Conservation (phyloP, 2,797 vertebrate species). For the Sylvia borin region DNA sequence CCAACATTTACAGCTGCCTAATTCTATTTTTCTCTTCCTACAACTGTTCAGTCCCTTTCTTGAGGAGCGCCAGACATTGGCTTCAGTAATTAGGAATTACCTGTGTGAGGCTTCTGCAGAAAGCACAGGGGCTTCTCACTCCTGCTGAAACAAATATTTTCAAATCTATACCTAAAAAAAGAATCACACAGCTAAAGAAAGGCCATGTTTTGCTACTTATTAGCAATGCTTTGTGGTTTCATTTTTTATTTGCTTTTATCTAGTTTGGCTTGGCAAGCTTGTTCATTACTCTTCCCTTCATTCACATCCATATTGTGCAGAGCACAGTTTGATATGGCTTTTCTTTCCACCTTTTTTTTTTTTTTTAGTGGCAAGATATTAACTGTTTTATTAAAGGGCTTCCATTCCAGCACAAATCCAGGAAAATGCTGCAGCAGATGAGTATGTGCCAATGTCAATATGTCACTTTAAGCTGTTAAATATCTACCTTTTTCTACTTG, state of each 20-base stretch:
- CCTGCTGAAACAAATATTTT: background rate
- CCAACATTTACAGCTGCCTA: background rate
- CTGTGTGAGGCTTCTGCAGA: background rate
- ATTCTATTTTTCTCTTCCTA: background rate
- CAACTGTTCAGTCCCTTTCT: background rate
- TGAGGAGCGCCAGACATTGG: background rate
- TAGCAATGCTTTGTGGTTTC: background rate
- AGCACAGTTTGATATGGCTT: background rate
- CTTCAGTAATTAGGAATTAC: background rate
- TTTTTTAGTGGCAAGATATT: background rate
- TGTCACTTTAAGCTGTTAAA: background rate
- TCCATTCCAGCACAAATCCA: background rate
- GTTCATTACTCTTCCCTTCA: background rate
- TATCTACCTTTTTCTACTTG: background rate
- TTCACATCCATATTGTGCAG: background rate
- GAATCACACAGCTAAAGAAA: background rate
- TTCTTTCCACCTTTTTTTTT: background rate
- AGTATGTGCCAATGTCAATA: background rate
- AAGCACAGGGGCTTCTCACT: background rate
- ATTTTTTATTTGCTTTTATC: background rate
- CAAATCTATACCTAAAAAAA: background rate
- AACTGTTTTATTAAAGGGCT: background rate
- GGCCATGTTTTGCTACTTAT: background rate
- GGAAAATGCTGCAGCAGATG: background rate
- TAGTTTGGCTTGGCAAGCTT: background rate